These are phyloP conservation scores for Pelvicachromis taeniatus DNA, from an alignment of 2,113 vertebrate genomes.

Conservation along the genomic window DNA sequence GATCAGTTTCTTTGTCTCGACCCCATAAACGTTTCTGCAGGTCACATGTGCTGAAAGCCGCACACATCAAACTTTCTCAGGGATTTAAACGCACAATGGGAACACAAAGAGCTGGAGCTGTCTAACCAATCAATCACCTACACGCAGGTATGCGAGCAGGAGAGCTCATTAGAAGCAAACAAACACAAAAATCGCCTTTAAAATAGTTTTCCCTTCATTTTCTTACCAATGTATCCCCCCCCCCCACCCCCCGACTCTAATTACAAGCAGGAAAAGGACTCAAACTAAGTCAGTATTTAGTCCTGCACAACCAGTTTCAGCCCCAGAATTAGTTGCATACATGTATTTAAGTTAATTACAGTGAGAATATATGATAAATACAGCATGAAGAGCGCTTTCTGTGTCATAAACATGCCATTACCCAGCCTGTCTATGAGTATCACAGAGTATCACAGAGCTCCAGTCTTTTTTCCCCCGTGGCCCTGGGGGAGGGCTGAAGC, in stretches of 20 bases:
- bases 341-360: slow-evolving; percentile 12
- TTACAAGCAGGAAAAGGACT: neutral
- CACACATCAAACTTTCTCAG: neutral
- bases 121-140: neutral
- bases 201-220: neutral
- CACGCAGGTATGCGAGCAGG: neutral
- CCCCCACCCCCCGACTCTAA: neutral
- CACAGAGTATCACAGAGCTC: neutral
- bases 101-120: neutral
- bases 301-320: neutral
- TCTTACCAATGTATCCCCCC: neutral
- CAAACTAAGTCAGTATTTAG: neutral
- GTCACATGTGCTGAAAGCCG: too few species aligned
- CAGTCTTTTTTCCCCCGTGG: neutral
- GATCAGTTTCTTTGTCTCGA: too few species aligned
- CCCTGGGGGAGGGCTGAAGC: slow-evolving; percentile 29
- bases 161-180: neutral
- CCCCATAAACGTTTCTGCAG: too few species aligned
- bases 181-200: neutral
- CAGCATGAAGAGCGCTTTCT: neutral
- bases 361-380: slow-evolving; percentile 1
- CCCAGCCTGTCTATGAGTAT: neutral
- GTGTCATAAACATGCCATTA: slow-evolving; percentile 34
- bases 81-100: neutral
- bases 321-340: neutral